Conservation (phyloP, 2,113 vertebrate genomes). For the Notarius quadriscutis region DNA sequence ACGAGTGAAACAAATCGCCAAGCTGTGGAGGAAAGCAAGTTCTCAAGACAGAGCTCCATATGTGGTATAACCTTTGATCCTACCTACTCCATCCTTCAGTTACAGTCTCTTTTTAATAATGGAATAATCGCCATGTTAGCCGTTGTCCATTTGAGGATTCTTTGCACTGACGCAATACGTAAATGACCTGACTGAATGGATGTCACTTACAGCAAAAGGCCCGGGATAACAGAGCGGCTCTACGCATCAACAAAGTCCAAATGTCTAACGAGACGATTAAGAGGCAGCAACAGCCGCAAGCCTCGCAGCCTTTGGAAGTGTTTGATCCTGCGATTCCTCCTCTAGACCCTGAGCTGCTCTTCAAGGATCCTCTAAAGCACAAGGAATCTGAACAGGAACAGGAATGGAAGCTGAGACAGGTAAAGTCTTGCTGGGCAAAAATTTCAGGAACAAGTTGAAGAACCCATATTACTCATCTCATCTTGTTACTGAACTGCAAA, state of each 20-base stretch:
- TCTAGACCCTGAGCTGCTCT: constrained; percentile 78
- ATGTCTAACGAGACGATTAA: constrained; percentile 87
- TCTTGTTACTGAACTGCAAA: background rate
- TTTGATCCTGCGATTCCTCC: constrained; percentile 79
- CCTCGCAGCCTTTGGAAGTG: constrained; percentile 72
- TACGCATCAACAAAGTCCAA: constrained; percentile 95
- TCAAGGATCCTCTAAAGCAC: constrained; percentile 90
- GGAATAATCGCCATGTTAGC: background rate
- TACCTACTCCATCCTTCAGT: background rate
- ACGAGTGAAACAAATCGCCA: constrained; percentile 95
- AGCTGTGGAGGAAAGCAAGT: constrained; percentile 97
- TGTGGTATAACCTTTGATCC: constrained; percentile 76
- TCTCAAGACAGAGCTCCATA: constrained; percentile 94
- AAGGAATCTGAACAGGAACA: constrained; percentile 94
- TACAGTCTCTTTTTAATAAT: background rate
- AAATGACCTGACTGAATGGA: background rate
- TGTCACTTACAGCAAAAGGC: constrained; percentile 88
- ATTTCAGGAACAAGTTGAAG: background rate
- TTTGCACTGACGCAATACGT: background rate
- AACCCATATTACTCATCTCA: background rate
- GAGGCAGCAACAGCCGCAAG: constrained; percentile 83
- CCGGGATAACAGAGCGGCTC: constrained; percentile 91
- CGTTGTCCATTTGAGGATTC: background rate
- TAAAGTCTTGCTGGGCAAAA: constrained; percentile 50
- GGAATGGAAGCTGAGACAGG: constrained; percentile 98